Base-by-base conservation (phyloP, 1,140 invertebrate genomes). In the Drosophila kepulauana region DNA sequence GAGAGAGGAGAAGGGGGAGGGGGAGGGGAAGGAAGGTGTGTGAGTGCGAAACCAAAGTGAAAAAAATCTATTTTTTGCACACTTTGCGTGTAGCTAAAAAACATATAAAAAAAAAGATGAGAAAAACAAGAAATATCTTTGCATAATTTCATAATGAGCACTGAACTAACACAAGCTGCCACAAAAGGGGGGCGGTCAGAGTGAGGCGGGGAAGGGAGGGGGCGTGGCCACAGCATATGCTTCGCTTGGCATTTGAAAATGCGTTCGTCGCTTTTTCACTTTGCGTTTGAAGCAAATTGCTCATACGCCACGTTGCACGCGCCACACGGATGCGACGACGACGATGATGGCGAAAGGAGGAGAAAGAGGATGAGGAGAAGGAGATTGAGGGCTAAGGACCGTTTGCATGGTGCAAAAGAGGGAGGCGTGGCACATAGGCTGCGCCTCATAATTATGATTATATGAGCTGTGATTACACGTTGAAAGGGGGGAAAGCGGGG, bases 91-190 rank as follows among this genome's bases (percentile, higher is more conserved):
- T 45, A 30, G 13, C 28, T 38, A 11, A 59, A 35, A 15, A 28
- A 30, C 3, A 57, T 13, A 25, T 38, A 49, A 49, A 57, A 56
- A 30, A 28, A 38, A 5, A 64, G 16, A 41, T 20, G 2, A 49
- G 3, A 30, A 74, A 77, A 78, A 38, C 7, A 56, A 56, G 41
- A 82, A 75, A 78, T 82, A 82, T 82, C 71, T 72, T 57, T 72
- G 80, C 75, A 82, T 82, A 84, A 82, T 84, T 82, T 76, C 76
- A 82, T 82, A 82, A 82, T 79, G 81, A 82, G 81, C 81, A 76
- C 81, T 79, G 63, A 76, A 79, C 66, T 76, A 82, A 82, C 72
- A 84, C 63, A 69, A 45, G 43, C 11, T 33, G 46, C 20, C 8
- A 16, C 20, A 20, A 11, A 46, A 13, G 8, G n/a, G n/a, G 25